Conservation (phyloP, 2,113 vertebrate genomes). For the Felis catus region DNA sequence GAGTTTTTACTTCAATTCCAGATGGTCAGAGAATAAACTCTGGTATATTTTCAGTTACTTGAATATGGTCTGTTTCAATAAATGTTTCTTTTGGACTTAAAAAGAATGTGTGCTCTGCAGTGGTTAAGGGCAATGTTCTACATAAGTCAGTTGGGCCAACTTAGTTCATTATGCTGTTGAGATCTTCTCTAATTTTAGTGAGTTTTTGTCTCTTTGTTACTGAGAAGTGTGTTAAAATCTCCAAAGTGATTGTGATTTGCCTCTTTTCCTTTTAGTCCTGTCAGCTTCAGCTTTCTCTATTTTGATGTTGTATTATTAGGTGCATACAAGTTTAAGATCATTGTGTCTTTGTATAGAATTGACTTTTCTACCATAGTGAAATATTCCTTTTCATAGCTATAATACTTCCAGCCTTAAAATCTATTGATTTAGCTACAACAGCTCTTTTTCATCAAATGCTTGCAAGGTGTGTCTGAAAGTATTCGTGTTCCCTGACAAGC, state of each 20-base stretch:
- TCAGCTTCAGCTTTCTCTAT: background rate
- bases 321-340: background rate
- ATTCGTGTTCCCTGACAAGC: background rate
- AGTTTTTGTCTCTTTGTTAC: background rate
- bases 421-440: background rate
- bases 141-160: background rate
- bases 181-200: background rate
- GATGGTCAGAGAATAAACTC: background rate
- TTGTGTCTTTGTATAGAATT: background rate
- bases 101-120: background rate
- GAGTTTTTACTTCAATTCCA: background rate
- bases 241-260: background rate
- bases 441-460: background rate
- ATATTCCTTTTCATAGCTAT: background rate
- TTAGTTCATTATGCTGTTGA: background rate
- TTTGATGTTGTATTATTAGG: background rate
- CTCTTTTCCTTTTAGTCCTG: background rate
- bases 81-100: background rate
- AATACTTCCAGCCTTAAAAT: background rate
- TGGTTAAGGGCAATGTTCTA: background rate
- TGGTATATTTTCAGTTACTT: background rate
- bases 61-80: background rate
- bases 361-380: background rate
- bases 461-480: background rate
- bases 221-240: background rate